Evolutionary conservation across 2,797 vertebrate species (phyloP), one percentile per base, ranked within the genome.

Genomic region (Sebastes vulpes): DNA sequence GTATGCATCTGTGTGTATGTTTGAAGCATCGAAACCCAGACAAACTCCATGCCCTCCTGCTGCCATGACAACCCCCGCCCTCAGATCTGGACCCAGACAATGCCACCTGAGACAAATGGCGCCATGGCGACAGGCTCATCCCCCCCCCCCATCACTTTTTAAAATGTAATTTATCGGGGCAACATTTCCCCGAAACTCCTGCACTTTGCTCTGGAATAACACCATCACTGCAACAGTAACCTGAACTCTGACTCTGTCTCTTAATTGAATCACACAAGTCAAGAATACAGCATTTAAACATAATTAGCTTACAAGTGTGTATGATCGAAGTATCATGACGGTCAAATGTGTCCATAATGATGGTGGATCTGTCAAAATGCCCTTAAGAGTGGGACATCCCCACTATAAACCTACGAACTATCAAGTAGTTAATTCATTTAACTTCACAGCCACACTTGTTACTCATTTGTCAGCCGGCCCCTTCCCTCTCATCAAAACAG

Each of bases 51-150:
- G 83, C 42, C 48, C 86, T 81, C 63, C 74, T 75, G 93, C 94
- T 94, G 82, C 94, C 89, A 93, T 94, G 92, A 90, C 94, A 94
- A 95, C 93, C 80, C 86, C 75, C 77, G 32, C 86, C 91, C 86
- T 92, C 77, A 6, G 91, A 89, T 92, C 65, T 75, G 87, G 90
- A 89, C 85, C 72, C 90, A 93, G 92, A 92, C 90, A 91, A 90
- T 75, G 89, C 88, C 90, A 93, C 92, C 90, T 89, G 92, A 95
- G 94, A 93, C 89, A 87, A 77, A 53, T 70, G 86, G 89, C 65
- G 67, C 89, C 89, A 94, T 88, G 82, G 86, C 31, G 88, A 91
- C 89, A 77, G 75, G 69, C 81, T 89, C 81, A 71, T n/a, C 82
- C 73, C 21, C 0, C 25, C 28, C 32, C 25, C 32, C 31, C 26